These are phyloP conservation scores for Anoplopoma fimbria DNA, from an alignment of 2,113 vertebrate species.

Conservation along the genomic window DNA sequence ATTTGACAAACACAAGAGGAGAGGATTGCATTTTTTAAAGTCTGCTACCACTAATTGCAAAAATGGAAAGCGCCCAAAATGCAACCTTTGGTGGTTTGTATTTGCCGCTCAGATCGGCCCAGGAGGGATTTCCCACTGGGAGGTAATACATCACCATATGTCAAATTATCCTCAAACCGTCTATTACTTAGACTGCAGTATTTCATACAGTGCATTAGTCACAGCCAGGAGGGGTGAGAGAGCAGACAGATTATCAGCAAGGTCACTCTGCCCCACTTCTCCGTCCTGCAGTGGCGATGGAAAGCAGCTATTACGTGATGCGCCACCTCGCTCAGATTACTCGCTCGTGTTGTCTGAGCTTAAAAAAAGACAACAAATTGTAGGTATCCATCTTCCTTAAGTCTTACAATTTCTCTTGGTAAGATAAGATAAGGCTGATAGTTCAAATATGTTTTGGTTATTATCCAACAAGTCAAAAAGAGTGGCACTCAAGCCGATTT, in stretches of 20 bases:
- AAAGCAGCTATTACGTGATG: constrained; percentile 21
- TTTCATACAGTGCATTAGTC: constrained; percentile 56
- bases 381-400: not conserved
- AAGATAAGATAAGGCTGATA: not conserved
- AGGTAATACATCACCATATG: constrained; percentile 59
- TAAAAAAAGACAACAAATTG: not conserved
- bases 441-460: not conserved
- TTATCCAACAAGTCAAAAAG: not conserved
- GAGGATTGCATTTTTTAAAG: not conserved
- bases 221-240: constrained; percentile 47
- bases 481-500: not conserved
- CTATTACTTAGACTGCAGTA: constrained; percentile 50
- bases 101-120: constrained; percentile 31
- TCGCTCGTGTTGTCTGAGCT: constrained; percentile 44
- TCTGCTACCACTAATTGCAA: not conserved
- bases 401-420: not conserved
- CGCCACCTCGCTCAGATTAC: constrained; percentile 54
- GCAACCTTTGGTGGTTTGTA: constrained; percentile 15
- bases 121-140: constrained; percentile 25
- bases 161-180: constrained; percentile 65
- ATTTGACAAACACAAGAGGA: constrained; percentile 2
- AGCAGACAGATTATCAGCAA: constrained; percentile 76
- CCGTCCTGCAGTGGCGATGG: constrained; percentile 51
- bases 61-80: not conserved
- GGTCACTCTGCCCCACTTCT: constrained; percentile 77